phyloP scores from a whole-genome alignment of 2,113 vertebrate genomes.

The Callithrix jacchus region DNA sequence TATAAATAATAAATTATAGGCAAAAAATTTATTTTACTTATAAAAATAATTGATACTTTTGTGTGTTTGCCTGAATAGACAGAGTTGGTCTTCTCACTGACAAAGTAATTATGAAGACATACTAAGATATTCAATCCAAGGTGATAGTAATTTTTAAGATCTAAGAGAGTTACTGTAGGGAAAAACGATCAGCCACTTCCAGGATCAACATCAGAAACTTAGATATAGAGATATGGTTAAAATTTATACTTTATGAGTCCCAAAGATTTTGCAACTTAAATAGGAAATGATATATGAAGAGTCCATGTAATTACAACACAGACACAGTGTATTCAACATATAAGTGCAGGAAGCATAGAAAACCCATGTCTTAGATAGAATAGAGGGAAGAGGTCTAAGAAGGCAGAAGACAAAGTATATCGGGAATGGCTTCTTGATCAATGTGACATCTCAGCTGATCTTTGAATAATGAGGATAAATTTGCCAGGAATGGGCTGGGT shows the following conservation, averaged over 20 bases:
- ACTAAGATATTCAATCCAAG: neutral
- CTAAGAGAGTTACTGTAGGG: fast-evolving
- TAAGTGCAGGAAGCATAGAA: neutral
- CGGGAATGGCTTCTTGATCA: neutral
- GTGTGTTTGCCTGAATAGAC: neutral
- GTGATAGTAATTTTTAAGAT: neutral
- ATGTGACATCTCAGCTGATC: neutral
- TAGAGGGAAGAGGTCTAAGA: neutral
- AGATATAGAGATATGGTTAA: neutral
- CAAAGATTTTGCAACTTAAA: conserved; percentile 25
- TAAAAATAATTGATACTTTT: neutral
- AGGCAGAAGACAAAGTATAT: neutral
- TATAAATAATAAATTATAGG: conserved; percentile 13
- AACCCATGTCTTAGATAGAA: neutral
- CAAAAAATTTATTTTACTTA: neutral
- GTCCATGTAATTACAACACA: neutral
- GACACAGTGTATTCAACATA: neutral
- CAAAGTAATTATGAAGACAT: neutral
- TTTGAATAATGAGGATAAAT: neutral
- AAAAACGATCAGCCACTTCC: neutral
- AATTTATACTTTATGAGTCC: neutral
- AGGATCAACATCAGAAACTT: neutral
- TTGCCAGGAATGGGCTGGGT: neutral
- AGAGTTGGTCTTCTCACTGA: neutral
- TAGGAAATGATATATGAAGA: conserved; percentile 6